phyloP scores from a whole-genome alignment of 1,140 invertebrate genomes.

The Drosophila orena region DNA sequence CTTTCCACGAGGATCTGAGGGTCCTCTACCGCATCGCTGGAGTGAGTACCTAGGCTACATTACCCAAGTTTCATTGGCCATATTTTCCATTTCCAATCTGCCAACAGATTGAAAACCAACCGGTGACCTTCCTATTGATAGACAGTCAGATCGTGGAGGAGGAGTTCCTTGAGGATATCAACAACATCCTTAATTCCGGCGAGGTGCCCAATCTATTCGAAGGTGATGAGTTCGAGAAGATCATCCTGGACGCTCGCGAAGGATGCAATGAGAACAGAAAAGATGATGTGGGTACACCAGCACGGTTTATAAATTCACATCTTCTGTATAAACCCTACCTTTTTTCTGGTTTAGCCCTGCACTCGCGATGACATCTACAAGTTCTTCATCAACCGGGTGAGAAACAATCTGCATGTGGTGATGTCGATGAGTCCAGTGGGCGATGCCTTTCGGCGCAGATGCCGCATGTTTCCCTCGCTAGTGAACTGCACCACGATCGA shows the following conservation, averaged over 20 bases:
- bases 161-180: constrained; percentile 96
- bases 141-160: constrained; percentile 97
- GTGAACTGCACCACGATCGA: constrained; percentile 97
- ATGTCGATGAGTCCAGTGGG: constrained; percentile 96
- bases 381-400: constrained; percentile 92
- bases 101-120: constrained; percentile 87
- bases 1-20: constrained; percentile 92
- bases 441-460: constrained; percentile 91
- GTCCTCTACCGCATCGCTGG: constrained; percentile 90
- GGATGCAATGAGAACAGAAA: constrained; percentile 89
- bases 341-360: constrained; percentile 82
- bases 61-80: no score
- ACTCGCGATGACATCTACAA: constrained; percentile 92
- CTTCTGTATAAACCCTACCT: no score
- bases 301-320: no score
- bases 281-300: constrained; percentile 80
- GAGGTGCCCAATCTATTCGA: constrained; percentile 95
- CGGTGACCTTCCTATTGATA: constrained; percentile 94
- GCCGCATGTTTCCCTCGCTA: constrained; percentile 95
- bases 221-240: constrained; percentile 92
- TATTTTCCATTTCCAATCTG: background rate
- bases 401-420: constrained; percentile 93
- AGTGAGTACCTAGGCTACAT: constrained; percentile 44
- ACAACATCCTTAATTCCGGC: constrained; percentile 95
- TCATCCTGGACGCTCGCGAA: constrained; percentile 89